phyloP scores from a whole-genome alignment of 2,113 vertebrate genomes.

The Ageneiosus marmoratus region DNA sequence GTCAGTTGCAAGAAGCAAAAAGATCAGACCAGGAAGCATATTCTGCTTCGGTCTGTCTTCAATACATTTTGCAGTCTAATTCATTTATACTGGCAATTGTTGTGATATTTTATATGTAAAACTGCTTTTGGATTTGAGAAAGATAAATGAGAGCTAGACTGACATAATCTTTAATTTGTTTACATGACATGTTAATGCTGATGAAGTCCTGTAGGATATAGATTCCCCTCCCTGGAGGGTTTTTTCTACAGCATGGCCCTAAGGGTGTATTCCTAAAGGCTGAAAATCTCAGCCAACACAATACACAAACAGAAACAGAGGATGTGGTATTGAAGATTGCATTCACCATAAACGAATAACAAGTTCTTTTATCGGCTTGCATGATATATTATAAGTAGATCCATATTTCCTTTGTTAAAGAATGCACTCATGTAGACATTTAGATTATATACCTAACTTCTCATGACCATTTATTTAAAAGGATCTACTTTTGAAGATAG shows the following conservation, averaged over 20 bases:
- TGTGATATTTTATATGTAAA: not conserved
- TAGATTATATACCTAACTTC: not conserved
- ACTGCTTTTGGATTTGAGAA: conserved; percentile 5
- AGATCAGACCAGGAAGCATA: conserved; percentile 7
- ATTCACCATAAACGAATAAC: not conserved
- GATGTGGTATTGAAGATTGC: not conserved
- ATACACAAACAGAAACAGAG: conserved; percentile 19
- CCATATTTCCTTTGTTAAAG: not conserved
- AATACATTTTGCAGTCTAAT: not conserved
- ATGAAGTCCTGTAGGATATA: conserved; percentile 19
- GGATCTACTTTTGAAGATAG: not conserved
- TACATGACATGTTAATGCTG: conserved; percentile 12
- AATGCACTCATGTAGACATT: not conserved
- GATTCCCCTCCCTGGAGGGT: not conserved
- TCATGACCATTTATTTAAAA: not conserved
- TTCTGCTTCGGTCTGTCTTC: not conserved
- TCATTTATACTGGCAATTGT: not conserved
- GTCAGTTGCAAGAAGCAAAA: not conserved
- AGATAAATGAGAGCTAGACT: not conserved
- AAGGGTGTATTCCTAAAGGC: conserved; percentile 45
- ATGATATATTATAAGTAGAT: not conserved
- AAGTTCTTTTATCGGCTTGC: not conserved
- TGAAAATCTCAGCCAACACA: conserved; percentile 41
- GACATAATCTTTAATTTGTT: conserved; percentile 13
- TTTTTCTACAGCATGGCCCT: conserved; percentile 24